Conservation (phyloP, 2,113 vertebrate genomes). For the Atherinomorus stipes region DNA sequence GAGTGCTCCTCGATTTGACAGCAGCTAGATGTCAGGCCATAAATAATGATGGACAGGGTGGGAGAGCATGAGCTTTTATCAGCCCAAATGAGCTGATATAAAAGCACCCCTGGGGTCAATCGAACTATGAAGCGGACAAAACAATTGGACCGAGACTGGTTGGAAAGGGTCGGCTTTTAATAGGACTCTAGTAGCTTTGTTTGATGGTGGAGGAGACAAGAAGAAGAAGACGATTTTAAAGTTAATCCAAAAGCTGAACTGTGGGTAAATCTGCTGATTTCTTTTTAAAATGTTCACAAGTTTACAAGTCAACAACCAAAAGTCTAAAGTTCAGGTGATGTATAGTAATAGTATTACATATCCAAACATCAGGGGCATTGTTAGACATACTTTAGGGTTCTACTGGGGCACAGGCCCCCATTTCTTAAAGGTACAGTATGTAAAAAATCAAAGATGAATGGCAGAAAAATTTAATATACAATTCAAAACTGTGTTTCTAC, state of each 20-base stretch:
- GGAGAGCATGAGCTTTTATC: slow-evolving; percentile 3
- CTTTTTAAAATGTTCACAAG: no score
- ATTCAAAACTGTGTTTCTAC: no score
- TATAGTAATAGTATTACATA: no score
- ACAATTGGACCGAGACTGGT: not conserved
- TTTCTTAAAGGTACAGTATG: no score
- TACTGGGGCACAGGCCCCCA: no score
- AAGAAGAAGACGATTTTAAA: not conserved
- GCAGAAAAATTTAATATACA: no score
- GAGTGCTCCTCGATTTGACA: slow-evolving; percentile 2
- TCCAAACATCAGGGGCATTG: no score
- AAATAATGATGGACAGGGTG: slow-evolving; percentile 19
- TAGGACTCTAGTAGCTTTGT: not conserved
- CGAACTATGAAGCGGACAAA: not conserved
- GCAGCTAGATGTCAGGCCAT: not conserved
- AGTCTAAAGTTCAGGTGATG: no score
- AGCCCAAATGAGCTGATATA: slow-evolving; percentile 20
- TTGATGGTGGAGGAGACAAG: slow-evolving; percentile 1
- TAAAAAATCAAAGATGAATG: no score
- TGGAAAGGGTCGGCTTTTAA: slow-evolving; percentile 2
- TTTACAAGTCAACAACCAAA: no score
- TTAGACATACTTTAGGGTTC: no score
- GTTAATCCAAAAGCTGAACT: not conserved
- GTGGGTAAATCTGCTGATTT: not conserved
- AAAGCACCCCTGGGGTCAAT: not conserved